phyloP scores from a whole-genome alignment of 2,797 vertebrate genomes.

The Todus mexicanus region DNA sequence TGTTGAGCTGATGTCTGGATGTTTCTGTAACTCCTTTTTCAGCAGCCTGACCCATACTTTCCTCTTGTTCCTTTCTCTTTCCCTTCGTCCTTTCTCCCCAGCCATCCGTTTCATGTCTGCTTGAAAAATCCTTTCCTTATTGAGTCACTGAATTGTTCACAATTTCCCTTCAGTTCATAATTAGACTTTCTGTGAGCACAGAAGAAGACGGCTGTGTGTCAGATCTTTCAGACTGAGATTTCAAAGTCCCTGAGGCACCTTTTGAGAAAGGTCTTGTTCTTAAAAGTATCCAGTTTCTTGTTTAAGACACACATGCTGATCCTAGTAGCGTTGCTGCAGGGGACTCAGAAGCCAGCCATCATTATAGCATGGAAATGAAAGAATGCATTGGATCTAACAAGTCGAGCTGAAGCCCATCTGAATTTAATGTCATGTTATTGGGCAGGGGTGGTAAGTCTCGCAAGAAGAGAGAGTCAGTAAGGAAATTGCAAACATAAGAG shows the following conservation, averaged over 20 bases:
- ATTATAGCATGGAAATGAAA: neutral
- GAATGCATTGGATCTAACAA: neutral
- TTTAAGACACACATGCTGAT: neutral
- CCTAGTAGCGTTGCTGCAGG: neutral
- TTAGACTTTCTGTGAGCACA: neutral
- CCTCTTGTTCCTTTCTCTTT: neutral
- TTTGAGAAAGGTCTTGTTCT: neutral
- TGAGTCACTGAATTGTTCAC: constrained; percentile 28
- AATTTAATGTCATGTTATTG: constrained; percentile 7
- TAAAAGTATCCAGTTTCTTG: constrained; percentile 5
- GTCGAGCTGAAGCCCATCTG: neutral
- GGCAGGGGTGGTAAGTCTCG: constrained; percentile 2
- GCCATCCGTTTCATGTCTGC: neutral
- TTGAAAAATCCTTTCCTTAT: constrained; percentile 31
- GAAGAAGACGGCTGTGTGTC: neutral
- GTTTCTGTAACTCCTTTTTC: neutral
- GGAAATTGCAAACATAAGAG: constrained; percentile 10
- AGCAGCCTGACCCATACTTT: neutral
- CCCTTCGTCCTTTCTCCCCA: neutral
- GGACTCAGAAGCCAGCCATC: neutral
- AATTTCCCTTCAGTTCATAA: constrained; percentile 9
- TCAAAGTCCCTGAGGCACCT: constrained; percentile 2
- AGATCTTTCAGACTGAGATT: neutral
- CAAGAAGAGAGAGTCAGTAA: constrained; percentile 17
- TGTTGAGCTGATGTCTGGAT: too few species aligned